Evolutionary conservation across 2,797 vertebrate genomes (phyloP).

Genomic region (Acipenser oxyrinchus): DNA sequence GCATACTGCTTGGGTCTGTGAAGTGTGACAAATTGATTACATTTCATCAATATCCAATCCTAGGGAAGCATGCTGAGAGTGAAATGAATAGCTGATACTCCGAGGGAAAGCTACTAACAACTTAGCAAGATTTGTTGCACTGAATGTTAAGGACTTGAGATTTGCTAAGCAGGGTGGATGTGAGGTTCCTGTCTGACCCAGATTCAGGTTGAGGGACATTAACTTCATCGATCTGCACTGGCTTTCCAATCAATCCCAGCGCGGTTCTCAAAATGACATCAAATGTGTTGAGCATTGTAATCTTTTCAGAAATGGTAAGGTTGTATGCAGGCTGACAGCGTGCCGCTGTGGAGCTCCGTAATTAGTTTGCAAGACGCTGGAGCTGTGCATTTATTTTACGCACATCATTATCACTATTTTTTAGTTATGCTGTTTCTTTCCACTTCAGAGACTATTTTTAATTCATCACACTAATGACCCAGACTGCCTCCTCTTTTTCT

Average conservation of each 20-base stretch:
- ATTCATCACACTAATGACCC: too few relatives aligned
- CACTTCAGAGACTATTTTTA: too few relatives aligned
- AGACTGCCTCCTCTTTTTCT: too few relatives aligned
- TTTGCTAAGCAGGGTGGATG: background rate
- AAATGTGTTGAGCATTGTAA: background rate
- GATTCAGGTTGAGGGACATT: conserved; percentile 12
- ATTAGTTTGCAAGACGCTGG: background rate
- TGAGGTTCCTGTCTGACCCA: background rate
- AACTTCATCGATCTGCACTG: background rate
- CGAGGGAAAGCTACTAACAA: background rate
- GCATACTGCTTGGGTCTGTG: too few relatives aligned
- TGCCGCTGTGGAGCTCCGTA: background rate
- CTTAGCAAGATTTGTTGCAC: background rate
- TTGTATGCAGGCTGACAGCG: too few relatives aligned
- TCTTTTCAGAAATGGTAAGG: too few relatives aligned
- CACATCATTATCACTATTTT: too few relatives aligned
- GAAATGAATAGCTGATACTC: conserved; percentile 17
- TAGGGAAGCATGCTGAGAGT: conserved; percentile 1
- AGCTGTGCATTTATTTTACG: background rate
- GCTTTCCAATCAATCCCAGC: conserved; percentile 5
- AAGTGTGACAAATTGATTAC: conserved; percentile 23
- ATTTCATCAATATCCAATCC: conserved; percentile 23
- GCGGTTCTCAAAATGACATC: background rate
- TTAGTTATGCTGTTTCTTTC: too few relatives aligned
- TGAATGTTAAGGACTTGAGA: conserved; percentile 13